A percentile compares a stretch with the other conserved stretches of the same genome.
phyloP scores from a whole-genome alignment of 92 coral and sea anemone species.

The Actinernus sp. region DNA sequence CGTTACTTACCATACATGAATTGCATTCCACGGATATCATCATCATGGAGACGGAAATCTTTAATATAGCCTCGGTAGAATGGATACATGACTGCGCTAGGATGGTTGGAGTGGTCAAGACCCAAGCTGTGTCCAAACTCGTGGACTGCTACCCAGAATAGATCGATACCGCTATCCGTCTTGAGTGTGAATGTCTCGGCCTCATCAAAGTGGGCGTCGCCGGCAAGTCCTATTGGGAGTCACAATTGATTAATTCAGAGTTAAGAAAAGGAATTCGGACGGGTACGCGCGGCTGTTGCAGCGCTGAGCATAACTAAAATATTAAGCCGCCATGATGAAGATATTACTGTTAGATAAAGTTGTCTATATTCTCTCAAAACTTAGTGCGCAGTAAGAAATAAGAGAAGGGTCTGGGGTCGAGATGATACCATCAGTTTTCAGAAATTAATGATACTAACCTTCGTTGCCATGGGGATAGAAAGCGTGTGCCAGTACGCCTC shows the following conservation, averaged over 20 bases:
- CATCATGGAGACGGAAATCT: constrained; percentile 65
- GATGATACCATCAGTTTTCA: too few species aligned
- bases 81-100: constrained; percentile 89
- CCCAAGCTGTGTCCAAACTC: constrained; percentile 97
- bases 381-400: too few species aligned
- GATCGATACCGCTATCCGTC: constrained; percentile 61
- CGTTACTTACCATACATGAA: constrained; percentile 81
- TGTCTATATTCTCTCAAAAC: too few species aligned
- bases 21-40: constrained; percentile 87
- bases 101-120: constrained; percentile 79
- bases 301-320: too few species aligned
- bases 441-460: too few species aligned
- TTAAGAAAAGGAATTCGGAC: background rate
- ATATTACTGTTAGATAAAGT: too few species aligned
- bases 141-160: constrained; percentile 92
- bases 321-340: too few species aligned
- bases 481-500: constrained; percentile 82
- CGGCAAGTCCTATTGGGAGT: constrained; percentile 58
- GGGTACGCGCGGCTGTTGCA: too few species aligned
- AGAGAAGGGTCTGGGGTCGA: too few species aligned
- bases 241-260: background rate
- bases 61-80: constrained; percentile 76
- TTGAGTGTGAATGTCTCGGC: constrained; percentile 74
- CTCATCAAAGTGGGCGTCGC: constrained; percentile 97
- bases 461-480: constrained; percentile 73